Evolutionary conservation across 2,888 invertebrate genomes (phyloP), one percentile per base, ranked within the genome.

Genomic region (Apotomis betuletana): DNA sequence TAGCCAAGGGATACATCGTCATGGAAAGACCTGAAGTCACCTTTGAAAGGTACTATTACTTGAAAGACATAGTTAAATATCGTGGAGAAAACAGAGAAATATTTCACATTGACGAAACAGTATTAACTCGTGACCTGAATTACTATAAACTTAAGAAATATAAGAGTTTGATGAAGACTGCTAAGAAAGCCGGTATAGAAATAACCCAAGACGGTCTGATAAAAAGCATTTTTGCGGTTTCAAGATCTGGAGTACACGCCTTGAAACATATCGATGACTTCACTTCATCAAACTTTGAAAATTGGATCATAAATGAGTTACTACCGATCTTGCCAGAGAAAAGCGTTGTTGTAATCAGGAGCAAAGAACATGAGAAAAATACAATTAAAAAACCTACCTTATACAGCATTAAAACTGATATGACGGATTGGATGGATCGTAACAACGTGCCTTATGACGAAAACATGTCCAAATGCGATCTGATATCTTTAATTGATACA

Each of bases 31-130:
- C 87, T 0, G 13, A 62, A 5, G 74, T 85, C 3, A 77, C 76
- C 0, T 84, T 81, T 2, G 85, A 87, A 69, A 82, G 87, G 12
- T 77, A 80, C 38, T 74, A 69, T 6, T 88, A 85, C 73, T 73
- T 88, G 54, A 83, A 76, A n/a, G 74, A 74, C 2, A 77, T 87
- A 5, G 58, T 64, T 0, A 49, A 73, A 0, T 73, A 70, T 49
- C 77, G 82, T 9, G 12, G 74, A 9, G 67, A 75, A 58, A 13
- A 49, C 2, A 73, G 57, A 9, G 60, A 75, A 0, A 79, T 86
- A 4, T 79, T 77, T 58, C 85, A 77, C 52, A 74, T 87, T 0
- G 83, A 80, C 12, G 80, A 81, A 73, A 70, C 70, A 3, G 63
- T 60, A 8, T 60, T 70, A 27, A 58, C 57, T 5, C 2, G 1